Evolutionary conservation across 2,888 invertebrate genomes (phyloP).

Genomic region (Ectemnius lituratus): DNA sequence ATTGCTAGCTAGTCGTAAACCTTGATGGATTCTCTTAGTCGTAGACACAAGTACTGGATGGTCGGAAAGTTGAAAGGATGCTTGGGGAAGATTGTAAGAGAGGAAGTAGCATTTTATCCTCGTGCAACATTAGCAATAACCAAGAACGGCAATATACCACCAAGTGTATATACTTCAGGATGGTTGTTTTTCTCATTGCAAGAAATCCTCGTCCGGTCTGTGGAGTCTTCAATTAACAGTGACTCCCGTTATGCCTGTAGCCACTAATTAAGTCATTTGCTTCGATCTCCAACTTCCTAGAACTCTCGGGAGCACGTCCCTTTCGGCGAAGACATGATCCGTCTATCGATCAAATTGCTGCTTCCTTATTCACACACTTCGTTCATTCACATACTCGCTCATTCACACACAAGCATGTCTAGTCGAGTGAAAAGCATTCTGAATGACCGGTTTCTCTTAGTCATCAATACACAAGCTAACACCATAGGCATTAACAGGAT

Average conservation of each 20-base stretch:
- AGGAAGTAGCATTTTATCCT: neutral
- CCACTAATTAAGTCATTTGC: constrained; percentile 38
- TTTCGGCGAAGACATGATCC: constrained; percentile 12
- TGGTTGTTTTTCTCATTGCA: neutral
- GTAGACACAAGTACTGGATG: no score
- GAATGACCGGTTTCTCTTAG: no score
- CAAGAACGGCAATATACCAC: no score
- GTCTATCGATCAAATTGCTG: constrained; percentile 10
- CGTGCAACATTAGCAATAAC: neutral
- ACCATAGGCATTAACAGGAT: no score
- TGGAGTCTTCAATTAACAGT: constrained; percentile 22
- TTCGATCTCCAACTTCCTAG: constrained; percentile 29
- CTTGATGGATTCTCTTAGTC: no score
- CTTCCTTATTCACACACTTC: constrained; percentile 3
- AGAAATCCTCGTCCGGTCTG: constrained; percentile 12
- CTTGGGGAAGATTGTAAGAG: no score
- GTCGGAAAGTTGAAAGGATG: no score
- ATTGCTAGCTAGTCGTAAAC: neutral
- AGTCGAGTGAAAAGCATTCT: no score
- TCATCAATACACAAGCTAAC: no score
- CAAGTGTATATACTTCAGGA: no score
- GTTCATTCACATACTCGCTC: no score
- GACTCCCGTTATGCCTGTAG: constrained; percentile 21
- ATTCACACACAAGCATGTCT: constrained; percentile 12
- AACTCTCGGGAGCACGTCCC: constrained; percentile 2